These are phyloP conservation scores for Bombus waltoni DNA, from an alignment of 1,140 invertebrate species.

Conservation along the genomic window DNA sequence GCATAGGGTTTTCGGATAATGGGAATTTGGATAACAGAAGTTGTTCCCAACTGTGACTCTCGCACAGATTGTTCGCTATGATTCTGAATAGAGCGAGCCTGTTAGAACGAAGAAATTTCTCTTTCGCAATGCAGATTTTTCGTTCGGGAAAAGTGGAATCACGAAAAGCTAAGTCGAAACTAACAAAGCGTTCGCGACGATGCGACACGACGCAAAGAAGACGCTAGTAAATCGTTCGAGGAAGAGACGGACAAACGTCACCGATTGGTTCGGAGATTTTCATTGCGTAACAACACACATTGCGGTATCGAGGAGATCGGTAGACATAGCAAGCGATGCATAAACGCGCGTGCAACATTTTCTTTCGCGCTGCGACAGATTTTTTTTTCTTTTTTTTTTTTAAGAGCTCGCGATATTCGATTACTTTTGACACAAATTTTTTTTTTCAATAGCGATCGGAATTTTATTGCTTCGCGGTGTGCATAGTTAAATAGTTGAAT, in stretches of 20 bases:
- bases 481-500: not conserved
- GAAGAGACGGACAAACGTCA: not conserved
- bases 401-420: not conserved
- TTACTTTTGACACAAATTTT: not conserved
- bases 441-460: not conserved
- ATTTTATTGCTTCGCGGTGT: not conserved
- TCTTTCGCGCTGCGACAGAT: not conserved
- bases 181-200: slow-evolving; percentile 5
- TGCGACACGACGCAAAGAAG: not conserved
- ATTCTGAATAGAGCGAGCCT: not conserved
- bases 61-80: not conserved
- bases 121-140: not conserved
- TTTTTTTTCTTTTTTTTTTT: no score
- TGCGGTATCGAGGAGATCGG: not conserved
- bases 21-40: not conserved
- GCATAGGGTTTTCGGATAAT: not conserved
- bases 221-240: not conserved
- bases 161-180: not conserved
- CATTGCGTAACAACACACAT: not conserved
- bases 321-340: no score
- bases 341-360: not conserved
- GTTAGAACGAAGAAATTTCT: not conserved
- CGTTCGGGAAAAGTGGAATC: not conserved
- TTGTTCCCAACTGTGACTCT: not conserved
- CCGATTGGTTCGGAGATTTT: not conserved